Evolutionary conservation across 2,797 vertebrate species (phyloP).

Genomic region (Eidolon dupreanum): DNA sequence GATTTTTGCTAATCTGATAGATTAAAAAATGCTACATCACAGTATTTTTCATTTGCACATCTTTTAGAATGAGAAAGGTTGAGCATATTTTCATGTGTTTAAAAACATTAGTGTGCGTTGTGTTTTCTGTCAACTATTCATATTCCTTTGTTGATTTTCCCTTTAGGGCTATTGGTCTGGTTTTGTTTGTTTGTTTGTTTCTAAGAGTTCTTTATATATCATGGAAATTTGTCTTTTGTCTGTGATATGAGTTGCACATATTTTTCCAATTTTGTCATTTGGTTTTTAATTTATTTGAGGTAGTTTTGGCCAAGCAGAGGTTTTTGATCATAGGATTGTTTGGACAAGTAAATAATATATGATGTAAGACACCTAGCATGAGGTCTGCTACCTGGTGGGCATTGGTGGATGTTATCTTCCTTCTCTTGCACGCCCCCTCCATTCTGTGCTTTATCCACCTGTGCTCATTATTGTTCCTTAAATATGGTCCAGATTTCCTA

Average conservation of each 20-base stretch:
- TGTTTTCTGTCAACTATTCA: background rate
- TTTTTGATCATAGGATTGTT: conserved; percentile 24
- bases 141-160: background rate
- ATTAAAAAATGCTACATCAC: background rate
- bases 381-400: background rate
- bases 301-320: background rate
- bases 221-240: background rate
- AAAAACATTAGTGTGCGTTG: background rate
- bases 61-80: background rate
- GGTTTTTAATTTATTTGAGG: conserved; percentile 28
- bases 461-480: background rate
- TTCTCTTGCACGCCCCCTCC: background rate
- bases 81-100: background rate
- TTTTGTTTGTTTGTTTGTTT: background rate
- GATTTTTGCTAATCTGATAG: background rate
- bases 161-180: background rate
- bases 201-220: background rate
- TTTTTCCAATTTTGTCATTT: background rate
- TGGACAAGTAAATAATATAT: background rate
- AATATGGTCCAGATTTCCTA: background rate
- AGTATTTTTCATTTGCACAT: background rate
- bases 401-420: background rate
- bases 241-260: background rate
- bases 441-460: background rate
- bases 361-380: background rate